Evolutionary conservation across 2,113 vertebrate species (phyloP).

Genomic region (Cettia cetti): DNA sequence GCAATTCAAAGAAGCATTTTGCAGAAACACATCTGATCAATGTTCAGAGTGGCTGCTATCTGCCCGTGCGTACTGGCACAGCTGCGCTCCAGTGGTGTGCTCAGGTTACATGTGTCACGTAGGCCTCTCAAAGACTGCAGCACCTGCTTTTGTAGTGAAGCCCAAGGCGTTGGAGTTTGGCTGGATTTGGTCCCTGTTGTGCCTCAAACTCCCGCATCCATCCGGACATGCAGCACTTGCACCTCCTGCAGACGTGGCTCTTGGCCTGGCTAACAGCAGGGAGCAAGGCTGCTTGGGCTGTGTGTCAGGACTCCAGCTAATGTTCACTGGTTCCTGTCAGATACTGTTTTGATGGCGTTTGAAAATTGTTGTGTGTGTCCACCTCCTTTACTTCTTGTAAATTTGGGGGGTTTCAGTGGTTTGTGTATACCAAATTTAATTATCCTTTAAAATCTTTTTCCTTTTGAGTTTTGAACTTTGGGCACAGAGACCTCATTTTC

Average conservation of each 20-base stretch:
- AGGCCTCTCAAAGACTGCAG: not conserved
- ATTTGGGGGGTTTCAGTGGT: not conserved
- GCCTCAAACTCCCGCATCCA: not conserved
- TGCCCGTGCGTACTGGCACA: rapidly evolving
- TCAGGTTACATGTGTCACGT: rapidly evolving
- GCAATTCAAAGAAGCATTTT: not conserved
- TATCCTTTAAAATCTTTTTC: not conserved
- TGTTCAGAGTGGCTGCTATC: not conserved
- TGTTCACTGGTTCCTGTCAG: not conserved
- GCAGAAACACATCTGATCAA: not conserved
- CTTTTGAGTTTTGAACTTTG: not conserved
- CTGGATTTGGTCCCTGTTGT: not conserved
- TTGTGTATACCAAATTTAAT: not conserved
- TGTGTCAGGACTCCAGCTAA: not conserved
- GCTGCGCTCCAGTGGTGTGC: not conserved
- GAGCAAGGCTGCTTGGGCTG: not conserved
- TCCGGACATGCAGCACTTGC: not conserved
- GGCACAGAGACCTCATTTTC: not conserved
- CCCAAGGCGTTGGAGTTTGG: not conserved
- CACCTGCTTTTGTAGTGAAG: not conserved
- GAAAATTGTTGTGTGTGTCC: not conserved
- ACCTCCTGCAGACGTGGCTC: rapidly evolving
- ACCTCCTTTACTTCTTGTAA: not conserved
- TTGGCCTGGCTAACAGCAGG: not conserved
- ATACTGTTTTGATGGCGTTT: not conserved